Percentiles rank a stretch among this genome's conserved stretches.
These are phyloP conservation scores for Dryobota labecula DNA, from an alignment of 2,888 invertebrate genomes.

Conservation along the genomic window DNA sequence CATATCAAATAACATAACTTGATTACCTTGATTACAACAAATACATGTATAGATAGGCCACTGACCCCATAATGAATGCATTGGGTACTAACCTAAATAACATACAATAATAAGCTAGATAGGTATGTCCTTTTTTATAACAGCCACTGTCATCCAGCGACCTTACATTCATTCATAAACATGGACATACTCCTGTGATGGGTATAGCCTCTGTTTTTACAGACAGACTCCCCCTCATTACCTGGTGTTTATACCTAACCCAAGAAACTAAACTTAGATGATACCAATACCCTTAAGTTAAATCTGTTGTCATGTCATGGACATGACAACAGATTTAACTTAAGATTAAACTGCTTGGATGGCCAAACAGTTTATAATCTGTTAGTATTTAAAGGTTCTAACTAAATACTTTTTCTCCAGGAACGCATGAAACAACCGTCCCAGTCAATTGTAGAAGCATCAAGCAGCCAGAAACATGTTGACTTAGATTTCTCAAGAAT, in stretches of 20 bases:
- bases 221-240: not conserved
- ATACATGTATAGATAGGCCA: not conserved
- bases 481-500: constrained; percentile 88
- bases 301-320: not conserved
- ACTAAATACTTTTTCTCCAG: constrained; percentile 63
- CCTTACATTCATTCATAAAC: not conserved
- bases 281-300: not conserved
- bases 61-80: constrained; percentile 5
- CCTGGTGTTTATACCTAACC: not conserved
- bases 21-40: not conserved
- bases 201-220: not conserved
- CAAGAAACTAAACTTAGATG: not conserved
- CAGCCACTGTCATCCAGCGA: not conserved
- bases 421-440: constrained; percentile 87
- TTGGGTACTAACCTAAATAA: constrained; percentile 15
- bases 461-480: constrained; percentile 70
- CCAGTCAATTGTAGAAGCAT: constrained; percentile 72
- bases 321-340: no score
- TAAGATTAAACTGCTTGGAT: no score
- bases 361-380: not conserved
- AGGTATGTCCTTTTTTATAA: no score
- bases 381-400: not conserved
- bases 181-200: not conserved
- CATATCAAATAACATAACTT: fast-evolving
- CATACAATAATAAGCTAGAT: not conserved